Conservation (phyloP, 2,888 invertebrate species). For the Resseliella maxima region DNA sequence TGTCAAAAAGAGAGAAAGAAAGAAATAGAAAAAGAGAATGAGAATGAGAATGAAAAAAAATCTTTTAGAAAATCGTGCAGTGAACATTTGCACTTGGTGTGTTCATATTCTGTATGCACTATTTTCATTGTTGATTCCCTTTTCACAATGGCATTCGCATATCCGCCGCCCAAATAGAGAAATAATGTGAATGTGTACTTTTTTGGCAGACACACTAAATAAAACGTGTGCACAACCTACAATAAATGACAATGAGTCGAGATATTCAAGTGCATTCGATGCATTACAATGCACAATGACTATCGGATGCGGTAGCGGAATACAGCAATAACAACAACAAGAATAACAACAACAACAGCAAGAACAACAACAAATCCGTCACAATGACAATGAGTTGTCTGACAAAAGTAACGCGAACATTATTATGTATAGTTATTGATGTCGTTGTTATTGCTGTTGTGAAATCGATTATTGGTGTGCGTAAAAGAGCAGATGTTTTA, state of each 20-base stretch:
- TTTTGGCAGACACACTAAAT: constrained; percentile 7
- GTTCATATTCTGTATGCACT: not conserved
- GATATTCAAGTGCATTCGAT: not conserved
- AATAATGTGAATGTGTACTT: not conserved
- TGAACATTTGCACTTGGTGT: not conserved
- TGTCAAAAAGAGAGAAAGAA: no score
- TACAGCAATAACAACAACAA: not conserved
- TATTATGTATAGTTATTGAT: no score
- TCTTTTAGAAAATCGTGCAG: not conserved
- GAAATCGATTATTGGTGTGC: no score
- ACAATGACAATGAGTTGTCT: constrained; percentile 22
- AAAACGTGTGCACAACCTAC: not conserved
- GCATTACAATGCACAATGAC: not conserved
- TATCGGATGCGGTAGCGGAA: constrained; percentile 36
- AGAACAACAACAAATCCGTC: not conserved
- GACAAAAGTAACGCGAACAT: not conserved
- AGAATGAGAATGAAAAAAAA: not conserved
- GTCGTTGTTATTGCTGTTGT: not conserved
- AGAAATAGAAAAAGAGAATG: no score
- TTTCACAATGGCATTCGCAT: not conserved
- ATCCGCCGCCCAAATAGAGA: not conserved
- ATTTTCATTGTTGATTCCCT: not conserved
- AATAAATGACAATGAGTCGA: constrained; percentile 15
- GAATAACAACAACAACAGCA: not conserved
- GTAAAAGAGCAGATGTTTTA: not conserved